Conservation (phyloP, 64 coral and sea anemone genomes). For the Catalaphyllia jardinei region DNA sequence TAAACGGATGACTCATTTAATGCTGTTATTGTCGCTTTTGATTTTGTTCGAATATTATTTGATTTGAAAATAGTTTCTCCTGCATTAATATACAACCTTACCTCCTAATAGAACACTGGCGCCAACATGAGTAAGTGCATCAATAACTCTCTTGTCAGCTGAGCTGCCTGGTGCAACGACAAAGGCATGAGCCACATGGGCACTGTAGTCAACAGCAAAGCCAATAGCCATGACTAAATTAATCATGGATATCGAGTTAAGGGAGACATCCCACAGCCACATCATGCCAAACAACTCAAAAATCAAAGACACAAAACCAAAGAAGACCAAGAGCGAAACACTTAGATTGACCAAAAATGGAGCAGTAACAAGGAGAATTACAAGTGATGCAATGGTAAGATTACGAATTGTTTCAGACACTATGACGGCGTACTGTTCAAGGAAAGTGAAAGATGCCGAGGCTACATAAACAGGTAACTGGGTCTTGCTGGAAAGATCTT, state of each 20-base stretch:
- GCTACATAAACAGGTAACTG: conserved; percentile 54
- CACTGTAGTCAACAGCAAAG: conserved; percentile 80
- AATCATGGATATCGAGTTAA: conserved; percentile 82
- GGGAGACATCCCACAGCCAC: conserved; percentile 61
- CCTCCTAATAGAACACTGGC: conserved; percentile 78
- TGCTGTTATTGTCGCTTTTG: background rate
- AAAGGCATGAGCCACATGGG: conserved; percentile 73
- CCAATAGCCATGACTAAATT: conserved; percentile 85
- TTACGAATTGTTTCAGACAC: conserved; percentile 75
- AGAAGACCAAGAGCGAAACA: conserved; percentile 61
- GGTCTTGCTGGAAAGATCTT: conserved; percentile 50
- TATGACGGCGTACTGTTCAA: conserved; percentile 64
- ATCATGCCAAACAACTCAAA: conserved; percentile 83
- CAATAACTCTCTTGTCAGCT: conserved; percentile 50
- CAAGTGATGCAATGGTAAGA: conserved; percentile 39
- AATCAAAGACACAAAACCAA: conserved; percentile 68
- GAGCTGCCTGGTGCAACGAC: conserved; percentile 31
- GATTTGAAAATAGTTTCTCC: background rate
- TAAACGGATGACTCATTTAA: no score
- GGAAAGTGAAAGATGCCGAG: conserved; percentile 48
- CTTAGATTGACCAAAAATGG: conserved; percentile 60
- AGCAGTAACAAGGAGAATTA: conserved; percentile 58
- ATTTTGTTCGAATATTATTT: background rate
- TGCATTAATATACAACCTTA: background rate
- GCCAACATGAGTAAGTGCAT: conserved; percentile 59